Conservation (phyloP, 2,888 invertebrate genomes). For the Halictus quadricinctus region DNA sequence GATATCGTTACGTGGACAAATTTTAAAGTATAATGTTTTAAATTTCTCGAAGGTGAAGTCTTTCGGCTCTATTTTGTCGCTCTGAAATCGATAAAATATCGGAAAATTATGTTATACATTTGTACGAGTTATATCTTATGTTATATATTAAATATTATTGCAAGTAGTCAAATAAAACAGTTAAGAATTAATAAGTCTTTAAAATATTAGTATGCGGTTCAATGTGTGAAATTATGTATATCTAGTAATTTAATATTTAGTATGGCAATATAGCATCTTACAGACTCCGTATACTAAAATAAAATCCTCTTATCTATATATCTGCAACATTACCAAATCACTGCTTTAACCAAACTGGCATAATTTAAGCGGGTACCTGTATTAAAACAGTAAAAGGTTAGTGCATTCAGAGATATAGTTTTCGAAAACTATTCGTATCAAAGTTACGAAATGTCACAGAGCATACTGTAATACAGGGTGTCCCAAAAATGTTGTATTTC, state of each 20-base stretch:
- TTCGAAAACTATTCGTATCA: background rate
- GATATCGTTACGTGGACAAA: constrained; percentile 88
- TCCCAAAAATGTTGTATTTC: too few species aligned
- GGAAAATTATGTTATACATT: background rate
- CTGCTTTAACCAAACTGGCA: background rate
- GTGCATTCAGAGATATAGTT: background rate
- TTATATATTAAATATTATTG: background rate
- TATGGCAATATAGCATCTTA: background rate
- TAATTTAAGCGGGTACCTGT: background rate
- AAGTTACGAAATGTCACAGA: background rate
- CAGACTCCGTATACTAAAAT: background rate
- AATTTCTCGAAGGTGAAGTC: constrained; percentile 89
- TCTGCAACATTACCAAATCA: background rate
- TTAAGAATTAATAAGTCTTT: background rate
- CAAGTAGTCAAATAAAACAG: background rate
- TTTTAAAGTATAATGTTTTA: constrained; percentile 87
- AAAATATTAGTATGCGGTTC: background rate
- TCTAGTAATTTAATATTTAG: background rate
- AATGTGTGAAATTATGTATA: background rate
- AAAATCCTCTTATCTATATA: background rate
- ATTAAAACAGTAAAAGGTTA: background rate
- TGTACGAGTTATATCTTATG: background rate
- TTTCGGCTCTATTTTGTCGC: constrained; percentile 87
- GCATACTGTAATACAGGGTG: background rate
- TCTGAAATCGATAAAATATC: constrained; percentile 80